Conservation (phyloP, 2,113 vertebrate species). For the Mugil cephalus region DNA sequence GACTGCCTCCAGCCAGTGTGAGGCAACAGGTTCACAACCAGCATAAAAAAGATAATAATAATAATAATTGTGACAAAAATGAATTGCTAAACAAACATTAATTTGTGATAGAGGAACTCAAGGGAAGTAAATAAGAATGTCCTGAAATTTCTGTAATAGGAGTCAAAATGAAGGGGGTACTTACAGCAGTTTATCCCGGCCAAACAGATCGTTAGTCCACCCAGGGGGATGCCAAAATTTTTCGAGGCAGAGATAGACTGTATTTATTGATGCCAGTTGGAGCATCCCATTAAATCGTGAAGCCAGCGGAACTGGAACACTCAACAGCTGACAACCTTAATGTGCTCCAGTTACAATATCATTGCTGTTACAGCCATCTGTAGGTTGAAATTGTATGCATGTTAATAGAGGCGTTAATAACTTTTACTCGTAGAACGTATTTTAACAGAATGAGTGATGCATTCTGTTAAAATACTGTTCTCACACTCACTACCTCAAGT, state of each 20-base stretch:
- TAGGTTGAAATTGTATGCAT: too few species aligned
- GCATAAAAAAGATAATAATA: too few species aligned
- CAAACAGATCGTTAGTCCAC: conserved; percentile 35
- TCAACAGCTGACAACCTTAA: conserved; percentile 8
- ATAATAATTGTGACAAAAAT: not conserved
- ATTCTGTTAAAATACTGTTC: too few species aligned
- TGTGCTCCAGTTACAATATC: not conserved
- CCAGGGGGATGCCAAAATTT: conserved; percentile 17
- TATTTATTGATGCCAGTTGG: conserved; percentile 34
- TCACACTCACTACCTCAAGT: too few species aligned
- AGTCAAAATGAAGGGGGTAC: conserved; percentile 4
- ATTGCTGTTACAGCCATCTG: not conserved
- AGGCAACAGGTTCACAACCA: too few species aligned
- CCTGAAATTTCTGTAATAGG: not conserved
- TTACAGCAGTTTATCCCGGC: conserved; percentile 20
- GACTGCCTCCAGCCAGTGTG: too few species aligned
- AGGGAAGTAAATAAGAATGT: not conserved
- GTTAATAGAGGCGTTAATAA: too few species aligned
- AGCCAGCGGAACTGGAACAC: conserved; percentile 9
- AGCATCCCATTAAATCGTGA: conserved; percentile 1
- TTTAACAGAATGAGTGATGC: too few species aligned
- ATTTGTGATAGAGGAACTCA: not conserved
- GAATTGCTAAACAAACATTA: not conserved
- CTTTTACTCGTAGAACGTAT: too few species aligned
- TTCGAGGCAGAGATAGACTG: conserved; percentile 12